Conservation (phyloP, 2,113 vertebrate species). For the Meleagris gallopavo region DNA sequence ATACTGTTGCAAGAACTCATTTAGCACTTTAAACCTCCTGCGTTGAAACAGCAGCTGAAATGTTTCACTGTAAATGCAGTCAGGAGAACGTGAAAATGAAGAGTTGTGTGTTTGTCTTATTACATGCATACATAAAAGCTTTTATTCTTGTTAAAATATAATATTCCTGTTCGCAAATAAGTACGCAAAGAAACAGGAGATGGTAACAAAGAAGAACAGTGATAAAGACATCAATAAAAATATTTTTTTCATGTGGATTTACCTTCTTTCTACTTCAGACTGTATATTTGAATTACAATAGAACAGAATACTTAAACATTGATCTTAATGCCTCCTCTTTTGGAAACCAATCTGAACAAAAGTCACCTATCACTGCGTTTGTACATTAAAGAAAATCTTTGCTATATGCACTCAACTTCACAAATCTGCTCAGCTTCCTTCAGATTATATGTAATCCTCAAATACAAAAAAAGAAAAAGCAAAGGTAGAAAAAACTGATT, state of each 20-base stretch:
- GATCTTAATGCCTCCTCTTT: neutral
- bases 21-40: neutral
- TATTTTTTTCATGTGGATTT: neutral
- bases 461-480: neutral
- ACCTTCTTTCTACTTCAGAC: neutral
- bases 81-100: neutral
- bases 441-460: neutral
- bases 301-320: neutral
- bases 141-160: neutral
- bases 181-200: neutral
- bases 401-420: neutral
- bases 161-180: neutral
- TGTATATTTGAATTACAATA: neutral
- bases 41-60: neutral
- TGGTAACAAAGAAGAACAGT: rapidly evolving
- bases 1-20: rapidly evolving
- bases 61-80: neutral
- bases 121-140: neutral
- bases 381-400: neutral
- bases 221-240: neutral
- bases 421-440: neutral
- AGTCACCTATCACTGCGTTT: neutral
- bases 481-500: neutral
- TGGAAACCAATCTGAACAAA: neutral
- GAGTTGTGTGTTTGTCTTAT: neutral